Base-by-base conservation (phyloP, 37 sponge, comb jelly and placozoan species). In the Ephydatia muelleri region DNA sequence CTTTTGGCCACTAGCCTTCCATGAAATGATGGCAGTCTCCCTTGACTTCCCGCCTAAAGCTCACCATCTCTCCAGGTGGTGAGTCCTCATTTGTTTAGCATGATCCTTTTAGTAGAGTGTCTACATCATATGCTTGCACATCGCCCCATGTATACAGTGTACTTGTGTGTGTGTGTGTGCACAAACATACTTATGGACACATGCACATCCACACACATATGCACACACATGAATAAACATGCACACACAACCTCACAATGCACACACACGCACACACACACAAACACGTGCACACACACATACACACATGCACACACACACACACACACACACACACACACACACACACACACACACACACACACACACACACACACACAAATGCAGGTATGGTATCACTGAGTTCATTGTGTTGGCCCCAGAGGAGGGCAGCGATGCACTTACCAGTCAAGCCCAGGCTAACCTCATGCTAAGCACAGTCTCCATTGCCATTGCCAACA, bases 21-120 rank as follows among this genome's bases (percentile, higher is more conserved):
- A 25, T 37, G 85, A 92, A 29, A 87, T 95, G 88, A 90, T 92
- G 84, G 88, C 90, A 49, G 72, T 66, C 21, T 37, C 57, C 30
- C 38, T 43, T 5, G 93, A 95, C 32, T 95, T 95, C 80, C 93
- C 93, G 13, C 69, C 91, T 11, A 77, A 37, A 31, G 90, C 96
- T 0, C 96, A 95, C 78, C 90, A 89, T 49, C 38, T 96, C 2
- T 68, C 92, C 14, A 86, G 92, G 71, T 96, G 97, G 97, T 92
- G 82, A 71, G 70, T 16, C 32, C 25, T 28, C 25, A 21, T 71
- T 1, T 21, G 13, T 33, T 33, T 16, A n/a, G 11, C 28, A 68
- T 71, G 1, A 30, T 33, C 32, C 0, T 21, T 71, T 1, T 71
- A 68, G 70, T 28, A 68, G 8, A 68, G 8, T 68, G 72, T 33